Evolutionary conservation across 2,888 invertebrate species (phyloP).

Genomic region (Troides oblongomaculatus): DNA sequence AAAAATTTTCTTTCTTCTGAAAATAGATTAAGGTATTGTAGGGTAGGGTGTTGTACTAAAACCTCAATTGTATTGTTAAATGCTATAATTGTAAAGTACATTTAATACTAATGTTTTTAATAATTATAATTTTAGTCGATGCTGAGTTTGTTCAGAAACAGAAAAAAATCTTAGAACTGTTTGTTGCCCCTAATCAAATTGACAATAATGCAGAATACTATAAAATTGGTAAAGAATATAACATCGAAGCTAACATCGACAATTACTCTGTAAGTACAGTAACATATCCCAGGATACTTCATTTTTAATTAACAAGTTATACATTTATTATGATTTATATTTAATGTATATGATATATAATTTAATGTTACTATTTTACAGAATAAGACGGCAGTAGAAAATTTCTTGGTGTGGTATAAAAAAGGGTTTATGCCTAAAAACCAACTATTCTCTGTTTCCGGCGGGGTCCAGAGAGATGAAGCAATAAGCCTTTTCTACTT

Average conservation of each 20-base stretch:
- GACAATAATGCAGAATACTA: slow-evolving; percentile 57
- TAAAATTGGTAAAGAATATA: slow-evolving; percentile 56
- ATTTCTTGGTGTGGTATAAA: slow-evolving; percentile 63
- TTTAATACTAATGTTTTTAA: background rate
- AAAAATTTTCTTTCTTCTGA: no score
- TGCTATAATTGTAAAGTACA: no score
- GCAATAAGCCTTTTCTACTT: slow-evolving; percentile 77
- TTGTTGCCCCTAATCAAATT: slow-evolving; percentile 63
- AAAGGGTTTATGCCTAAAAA: slow-evolving; percentile 71
- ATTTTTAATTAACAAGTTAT: no score
- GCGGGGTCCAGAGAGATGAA: slow-evolving; percentile 67
- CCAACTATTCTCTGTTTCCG: slow-evolving; percentile 75
- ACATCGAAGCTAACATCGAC: slow-evolving; percentile 60
- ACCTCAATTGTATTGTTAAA: background rate
- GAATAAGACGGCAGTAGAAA: slow-evolving; percentile 66
- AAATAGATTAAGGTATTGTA: background rate
- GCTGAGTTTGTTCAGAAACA: slow-evolving; percentile 46
- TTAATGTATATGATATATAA: no score
- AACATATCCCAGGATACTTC: background rate
- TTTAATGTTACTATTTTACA: slow-evolving; percentile 37
- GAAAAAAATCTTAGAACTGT: slow-evolving; percentile 66
- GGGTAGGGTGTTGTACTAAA: background rate
- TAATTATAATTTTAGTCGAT: slow-evolving; percentile 34
- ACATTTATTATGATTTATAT: no score
- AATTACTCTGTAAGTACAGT: slow-evolving; percentile 59